Evolutionary conservation across 1,140 invertebrate genomes (phyloP), one percentile per base, ranked within the genome.

Genomic region (Pantala flavescens): DNA sequence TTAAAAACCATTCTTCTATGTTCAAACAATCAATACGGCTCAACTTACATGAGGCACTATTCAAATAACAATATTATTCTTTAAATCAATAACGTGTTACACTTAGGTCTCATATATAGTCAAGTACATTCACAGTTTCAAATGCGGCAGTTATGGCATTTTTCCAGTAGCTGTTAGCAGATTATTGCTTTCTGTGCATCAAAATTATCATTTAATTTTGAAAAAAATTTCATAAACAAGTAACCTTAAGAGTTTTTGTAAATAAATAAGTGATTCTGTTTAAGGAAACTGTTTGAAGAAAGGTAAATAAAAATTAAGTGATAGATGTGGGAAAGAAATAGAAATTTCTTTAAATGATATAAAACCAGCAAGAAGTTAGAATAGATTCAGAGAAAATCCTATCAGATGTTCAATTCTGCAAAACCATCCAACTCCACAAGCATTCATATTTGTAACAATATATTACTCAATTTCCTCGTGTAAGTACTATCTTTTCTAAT

Each of bases 61-160:
- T 63, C n/a, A 63, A 16, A 63, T 63, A 63, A 63, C 49, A 63
- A 63, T 63, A 63, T 63, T 63, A 63, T 63, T 21, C n/a, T 63
- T 21, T 21, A 63, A 63, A 63, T 63, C n/a, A 16, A 63, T 63
- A 63, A 63, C 49, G 49, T 63, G 49, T 63, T 63, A 63, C 49
- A 63, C 49, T 7, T 21, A 63, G 3, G 14, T 63, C n/a, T 63
- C n/a, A 63, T 63, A 63, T 5, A 19, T 19, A 19, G 14, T 63
- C 14, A 19, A 63, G 5, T 63, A 63, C 49, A 63, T 63, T 63
- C 49, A 63, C 49, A 63, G 3, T 7, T 63, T 21, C 49, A 63
- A 63, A 63, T 63, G 28, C 12, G 49, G 49, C 49, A 63, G 49
- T 63, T 7, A 7, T 21, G n/a, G n/a, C 14, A 19, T 63, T 63